These are phyloP conservation scores for Anthonomus grandis DNA, from an alignment of 1,140 invertebrate species.

Conservation along the genomic window DNA sequence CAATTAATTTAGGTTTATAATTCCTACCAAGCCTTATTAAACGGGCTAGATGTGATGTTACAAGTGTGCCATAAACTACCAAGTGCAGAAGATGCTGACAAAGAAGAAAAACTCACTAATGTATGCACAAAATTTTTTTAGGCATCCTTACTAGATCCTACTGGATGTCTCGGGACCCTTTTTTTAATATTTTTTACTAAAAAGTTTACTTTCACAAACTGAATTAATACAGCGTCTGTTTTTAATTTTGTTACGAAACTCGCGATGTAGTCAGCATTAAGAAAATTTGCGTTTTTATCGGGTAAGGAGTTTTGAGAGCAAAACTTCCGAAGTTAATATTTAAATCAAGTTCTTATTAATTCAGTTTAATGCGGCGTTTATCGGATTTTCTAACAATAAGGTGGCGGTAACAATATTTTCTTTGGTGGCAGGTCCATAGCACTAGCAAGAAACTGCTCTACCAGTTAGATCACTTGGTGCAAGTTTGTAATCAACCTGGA, in stretches of 20 bases:
- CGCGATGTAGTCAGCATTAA: background rate
- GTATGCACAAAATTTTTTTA: constrained; percentile 36
- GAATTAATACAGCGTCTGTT: no score
- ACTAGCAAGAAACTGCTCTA: constrained; percentile 95
- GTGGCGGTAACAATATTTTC: constrained; percentile 41
- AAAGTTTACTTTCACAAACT: no score
- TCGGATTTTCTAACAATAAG: constrained; percentile 33
- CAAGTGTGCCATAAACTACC: constrained; percentile 65
- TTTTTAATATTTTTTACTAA: background rate
- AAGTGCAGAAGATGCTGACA: constrained; percentile 40
- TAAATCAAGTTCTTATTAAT: constrained; percentile 3
- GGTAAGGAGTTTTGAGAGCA: background rate
- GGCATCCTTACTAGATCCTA: background rate
- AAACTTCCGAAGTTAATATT: background rate
- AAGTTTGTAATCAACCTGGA: constrained; percentile 89
- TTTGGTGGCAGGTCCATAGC: constrained; percentile 79
- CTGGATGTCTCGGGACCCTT: background rate
- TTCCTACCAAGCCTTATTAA: constrained; percentile 65
- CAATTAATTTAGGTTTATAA: constrained; percentile 60
- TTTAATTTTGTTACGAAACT: background rate
- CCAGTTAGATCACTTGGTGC: constrained; percentile 91
- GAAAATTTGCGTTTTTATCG: background rate
- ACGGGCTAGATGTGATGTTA: constrained; percentile 65
- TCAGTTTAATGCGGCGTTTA: constrained; percentile 7
- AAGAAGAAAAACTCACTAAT: constrained; percentile 44